Base-by-base conservation (phyloP, 2,797 vertebrate genomes). In the Tolypeutes matacus region DNA sequence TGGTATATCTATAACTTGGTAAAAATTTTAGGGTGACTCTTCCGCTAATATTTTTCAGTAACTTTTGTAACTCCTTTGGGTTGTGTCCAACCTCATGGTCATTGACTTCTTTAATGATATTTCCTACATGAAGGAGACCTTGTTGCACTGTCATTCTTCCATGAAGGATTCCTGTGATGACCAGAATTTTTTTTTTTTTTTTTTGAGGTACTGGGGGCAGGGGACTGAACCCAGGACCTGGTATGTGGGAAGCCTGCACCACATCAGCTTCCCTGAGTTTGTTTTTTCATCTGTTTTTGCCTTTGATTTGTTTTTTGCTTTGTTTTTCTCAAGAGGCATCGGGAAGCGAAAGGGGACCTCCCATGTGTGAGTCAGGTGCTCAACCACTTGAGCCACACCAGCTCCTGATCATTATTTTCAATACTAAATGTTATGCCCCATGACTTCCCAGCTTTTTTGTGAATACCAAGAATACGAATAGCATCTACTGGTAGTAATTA, bases 401-500 rank as follows among this genome's bases (percentile, higher is more conserved):
- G 8, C 46, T 46, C 46, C 46, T 46, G 98, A 93, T 99, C 99
- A 3, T 99, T 99, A 89, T 97, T 98, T 98, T 99, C 99, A 58
- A 99, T 99, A 36, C 99, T 98, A 97, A 99, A 99, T 0, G 99
- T 99, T 93, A 99, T 99, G 91, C 99, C 99, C 99, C 99, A 97
- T 0, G 99, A 99, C 91, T 99, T 99, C 86, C 99, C 99, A 18
- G 99, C 99, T 98, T 99, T 99, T 98, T 99, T 99, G 97, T 99
- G 99, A 98, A 99, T 99, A 93, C 99, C 99, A 93, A 99, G 99
- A 98, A 99, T 99, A 95, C 99, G 99, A 97, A 99, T 99, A 49
- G 99, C 99, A 95, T 99, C 99, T 0, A 99, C 99, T 75, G 99
- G 99, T 98, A 99, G 98, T 93, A 99, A 95, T 49, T 99, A 99